A percentile compares a stretch with the other conserved stretches of the same genome.
phyloP scores from a whole-genome alignment of 1,140 invertebrate species.

The Spodoptera litura region DNA sequence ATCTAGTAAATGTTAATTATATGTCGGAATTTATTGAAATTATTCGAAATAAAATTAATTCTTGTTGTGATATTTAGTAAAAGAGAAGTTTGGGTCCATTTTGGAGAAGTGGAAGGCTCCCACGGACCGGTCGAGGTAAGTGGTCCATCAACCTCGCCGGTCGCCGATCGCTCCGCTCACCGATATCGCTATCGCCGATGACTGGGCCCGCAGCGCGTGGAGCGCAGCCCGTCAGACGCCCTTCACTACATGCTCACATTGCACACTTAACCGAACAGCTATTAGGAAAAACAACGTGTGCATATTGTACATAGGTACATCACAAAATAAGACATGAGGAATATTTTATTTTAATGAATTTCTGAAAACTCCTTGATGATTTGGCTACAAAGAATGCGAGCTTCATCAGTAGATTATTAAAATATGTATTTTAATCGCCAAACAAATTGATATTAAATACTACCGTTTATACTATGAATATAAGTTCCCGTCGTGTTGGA shows the following conservation, averaged over 20 bases:
- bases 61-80: slow-evolving; percentile 63
- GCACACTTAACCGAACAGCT: not conserved
- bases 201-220: not conserved
- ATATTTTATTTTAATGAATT: not conserved
- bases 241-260: slow-evolving; percentile 13
- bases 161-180: slow-evolving; percentile 7
- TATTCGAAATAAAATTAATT: slow-evolving; percentile 70
- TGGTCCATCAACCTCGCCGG: slow-evolving; percentile 57
- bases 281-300: slow-evolving; percentile 9
- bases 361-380: no score
- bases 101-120: slow-evolving; percentile 61
- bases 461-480: no score
- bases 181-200: not conserved
- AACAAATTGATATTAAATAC: no score
- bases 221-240: slow-evolving; percentile 31
- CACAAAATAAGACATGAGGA: not conserved
- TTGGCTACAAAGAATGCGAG: no score
- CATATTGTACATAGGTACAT: not conserved
- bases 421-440: no score
- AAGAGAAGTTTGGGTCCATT: slow-evolving; percentile 59
- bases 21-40: slow-evolving; percentile 76
- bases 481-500: no score
- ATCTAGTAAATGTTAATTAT: slow-evolving; percentile 76
- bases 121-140: slow-evolving; percentile 66
- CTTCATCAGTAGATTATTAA: no score